Evolutionary conservation across 1,140 invertebrate genomes (phyloP), one percentile per base, ranked within the genome.

Genomic region (Bathynomus jamesi): DNA sequence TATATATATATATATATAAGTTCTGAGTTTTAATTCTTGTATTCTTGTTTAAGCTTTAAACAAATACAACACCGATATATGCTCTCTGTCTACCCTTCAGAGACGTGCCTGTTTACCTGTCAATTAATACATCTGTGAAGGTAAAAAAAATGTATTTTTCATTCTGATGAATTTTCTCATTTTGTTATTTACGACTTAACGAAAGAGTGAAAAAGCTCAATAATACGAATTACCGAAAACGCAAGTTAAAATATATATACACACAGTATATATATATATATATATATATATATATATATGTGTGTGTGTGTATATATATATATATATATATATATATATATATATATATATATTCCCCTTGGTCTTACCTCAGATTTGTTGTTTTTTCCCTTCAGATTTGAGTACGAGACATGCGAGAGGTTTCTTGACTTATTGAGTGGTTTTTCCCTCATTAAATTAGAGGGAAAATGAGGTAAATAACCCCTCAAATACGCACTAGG

Each of bases 271-370:
- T 64, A 64, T 64, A 64, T 27, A 64, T 27, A 25, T 63, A 27
- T 64, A 27, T 64, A 27, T 64, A 27, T 64, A 4, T 64, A 1
- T 64, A 27, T 64, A 27, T 27, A 27, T 25, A 13, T 27, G 13
- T 64, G 13, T 27, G 13, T 63, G 13, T 64, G 13, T 64, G 13
- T 64, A 1, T 27, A 27, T 64, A 64, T 25, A 27, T 27, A 64
- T 64, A 64, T 27, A 27, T 64, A 64, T 64, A 10, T 28, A 28
- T 65, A 28, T 65, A 65, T 29, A 53, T 65, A 65, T 65, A 65
- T 65, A 65, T 28, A 28, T 65, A 65, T 29, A 29, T 25, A 65
- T 28, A 25, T 25, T 28, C 29, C 27, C 29, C 27, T 65, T 28
- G 27, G 29, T 13, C 2, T 65, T 17, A 17, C 1, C 13, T n/a